Conservation (phyloP, 1,140 invertebrate species). For the Drosophila novamexicana region DNA sequence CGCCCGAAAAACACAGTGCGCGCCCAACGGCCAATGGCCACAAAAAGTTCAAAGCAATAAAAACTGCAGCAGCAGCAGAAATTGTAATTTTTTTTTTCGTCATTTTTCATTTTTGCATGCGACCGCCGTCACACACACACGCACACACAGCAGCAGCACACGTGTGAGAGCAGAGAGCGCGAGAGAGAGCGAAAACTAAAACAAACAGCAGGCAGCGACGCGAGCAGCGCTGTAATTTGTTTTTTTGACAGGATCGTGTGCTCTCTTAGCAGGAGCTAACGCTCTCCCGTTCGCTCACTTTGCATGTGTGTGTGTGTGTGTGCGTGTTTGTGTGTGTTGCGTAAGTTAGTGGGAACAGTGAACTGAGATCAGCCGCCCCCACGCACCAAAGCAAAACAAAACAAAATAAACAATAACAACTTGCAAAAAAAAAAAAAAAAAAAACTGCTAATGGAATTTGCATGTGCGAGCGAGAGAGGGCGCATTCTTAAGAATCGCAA, state of each 20-base stretch:
- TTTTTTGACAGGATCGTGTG: constrained; percentile 26
- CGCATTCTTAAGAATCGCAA: constrained; percentile 12
- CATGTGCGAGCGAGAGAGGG: constrained; percentile 16
- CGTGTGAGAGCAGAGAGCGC: constrained; percentile 11
- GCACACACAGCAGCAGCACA: constrained; percentile 12
- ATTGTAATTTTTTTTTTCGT: neutral
- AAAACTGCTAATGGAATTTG: constrained; percentile 45
- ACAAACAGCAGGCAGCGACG: constrained; percentile 17
- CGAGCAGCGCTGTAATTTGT: constrained; percentile 6
- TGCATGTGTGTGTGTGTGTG: neutral
- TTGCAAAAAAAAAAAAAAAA: constrained; percentile 30
- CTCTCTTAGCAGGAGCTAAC: neutral
- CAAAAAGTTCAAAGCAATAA: constrained; percentile 77
- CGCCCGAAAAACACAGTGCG: constrained; percentile 33
- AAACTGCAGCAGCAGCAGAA: constrained; percentile 45
- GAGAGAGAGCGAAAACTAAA: constrained; percentile 5
- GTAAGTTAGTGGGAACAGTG: constrained; percentile 36
- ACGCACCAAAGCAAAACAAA: constrained; percentile 56
- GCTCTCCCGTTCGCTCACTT: neutral
- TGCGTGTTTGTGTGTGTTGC: constrained; percentile 14
- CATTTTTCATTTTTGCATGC: constrained; percentile 21
- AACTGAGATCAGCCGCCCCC: constrained; percentile 51
- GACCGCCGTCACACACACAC: neutral
- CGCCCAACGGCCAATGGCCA: constrained; percentile 15
- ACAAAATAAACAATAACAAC: constrained; percentile 31